Conservation (phyloP, 2,113 vertebrate species). For the Bolborhynchus lineola region DNA sequence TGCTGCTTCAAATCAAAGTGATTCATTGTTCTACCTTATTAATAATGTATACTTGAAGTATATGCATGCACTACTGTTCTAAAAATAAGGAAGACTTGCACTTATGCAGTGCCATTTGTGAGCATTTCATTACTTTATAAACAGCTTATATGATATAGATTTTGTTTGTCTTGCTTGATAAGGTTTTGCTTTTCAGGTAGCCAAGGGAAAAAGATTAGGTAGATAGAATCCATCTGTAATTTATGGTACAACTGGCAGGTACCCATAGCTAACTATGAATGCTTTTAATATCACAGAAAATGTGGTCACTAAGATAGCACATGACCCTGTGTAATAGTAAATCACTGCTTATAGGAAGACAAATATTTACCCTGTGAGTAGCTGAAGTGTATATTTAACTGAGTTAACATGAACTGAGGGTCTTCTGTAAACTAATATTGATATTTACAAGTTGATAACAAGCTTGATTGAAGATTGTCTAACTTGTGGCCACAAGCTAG, state of each 20-base stretch:
- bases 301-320: background rate
- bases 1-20: conserved; percentile 31
- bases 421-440: background rate
- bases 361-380: background rate
- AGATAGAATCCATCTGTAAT: background rate
- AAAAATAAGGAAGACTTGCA: conserved; percentile 7
- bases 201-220: background rate
- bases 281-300: background rate
- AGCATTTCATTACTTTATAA: background rate
- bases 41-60: background rate
- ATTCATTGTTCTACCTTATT: background rate
- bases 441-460: background rate
- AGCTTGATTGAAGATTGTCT: background rate
- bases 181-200: background rate
- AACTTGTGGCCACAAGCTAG: background rate
- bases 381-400: background rate
- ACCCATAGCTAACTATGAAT: background rate
- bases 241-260: background rate
- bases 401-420: background rate
- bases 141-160: background rate
- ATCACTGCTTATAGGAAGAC: background rate
- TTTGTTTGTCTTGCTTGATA: background rate
- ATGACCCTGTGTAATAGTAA: background rate
- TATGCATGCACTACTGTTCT: background rate
- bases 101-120: conserved; percentile 19